Evolutionary conservation across 1,140 invertebrate species (phyloP), one percentile per base, ranked within the genome.

Genomic region (Bicyclus anynana): DNA sequence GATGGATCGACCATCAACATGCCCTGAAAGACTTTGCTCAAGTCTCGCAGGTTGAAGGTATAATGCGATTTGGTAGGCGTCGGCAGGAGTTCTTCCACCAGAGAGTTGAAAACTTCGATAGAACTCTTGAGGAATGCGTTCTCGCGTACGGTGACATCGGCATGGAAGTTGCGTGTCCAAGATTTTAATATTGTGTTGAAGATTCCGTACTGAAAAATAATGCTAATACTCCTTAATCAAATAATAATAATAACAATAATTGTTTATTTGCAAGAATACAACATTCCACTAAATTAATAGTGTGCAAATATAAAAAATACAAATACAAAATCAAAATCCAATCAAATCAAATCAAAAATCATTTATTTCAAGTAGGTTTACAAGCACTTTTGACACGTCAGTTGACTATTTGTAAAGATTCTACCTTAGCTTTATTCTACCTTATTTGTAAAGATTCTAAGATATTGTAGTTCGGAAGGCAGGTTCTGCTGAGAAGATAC

Each of bases 51-150:
- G 85, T 97, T 97, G 74, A 98, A 98, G 0, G 96, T 91, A 77
- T 98, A 98, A 79, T 98, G 97, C 0, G 95, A 96, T 75, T 97
- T 98, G 0, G 93, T 86, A 0, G 97, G 96, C 0, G 95, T 96
- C 0, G 97, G 96, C 40, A 95, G 87, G 0, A 98, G 88, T 68
- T 94, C 92, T 1, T 87, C 77, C 37, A 76, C 88, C 62, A 94
- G 90, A 0, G 89, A 92, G 29, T 81, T 86, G 71, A 94, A 95
- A 14, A 95, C 89, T 2, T 89, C 74, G 2, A 95, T 86, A 6
- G 92, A 93, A 0, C 91, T 90, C 2, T 87, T 78, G 0, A 95
- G 81, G 56, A 94, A 77, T 0, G 89, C 73, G 0, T 89, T 76
- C 64, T 89, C 72, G 49, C 89, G 72, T 4, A 88, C 53, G 0